Percentiles rank a stretch among this genome's conserved stretches.
These are phyloP conservation scores for Entomyzon cyanotis DNA, from an alignment of 2,113 vertebrate species.

Conservation along the genomic window DNA sequence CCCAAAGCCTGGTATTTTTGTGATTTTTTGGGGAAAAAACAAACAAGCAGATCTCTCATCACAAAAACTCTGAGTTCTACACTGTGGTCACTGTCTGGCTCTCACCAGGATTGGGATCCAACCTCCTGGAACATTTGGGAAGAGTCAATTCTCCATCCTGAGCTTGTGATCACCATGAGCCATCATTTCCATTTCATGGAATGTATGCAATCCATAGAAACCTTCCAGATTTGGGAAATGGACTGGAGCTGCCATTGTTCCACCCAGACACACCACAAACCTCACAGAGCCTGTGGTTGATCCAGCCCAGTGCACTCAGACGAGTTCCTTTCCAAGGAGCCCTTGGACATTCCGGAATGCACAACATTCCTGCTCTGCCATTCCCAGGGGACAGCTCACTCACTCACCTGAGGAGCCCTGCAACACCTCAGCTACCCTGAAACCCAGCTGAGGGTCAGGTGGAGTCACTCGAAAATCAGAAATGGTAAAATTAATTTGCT, in stretches of 20 bases:
- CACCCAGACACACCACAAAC: slow-evolving; percentile 55
- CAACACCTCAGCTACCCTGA: not conserved
- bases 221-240: slow-evolving; percentile 3
- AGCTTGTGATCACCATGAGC: not conserved
- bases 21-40: not conserved
- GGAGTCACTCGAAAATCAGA: not conserved
- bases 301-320: slow-evolving; percentile 48
- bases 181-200: not conserved
- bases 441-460: not conserved
- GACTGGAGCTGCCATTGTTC: slow-evolving; percentile 34
- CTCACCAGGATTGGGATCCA: not conserved
- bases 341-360: not conserved
- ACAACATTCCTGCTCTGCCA: not conserved
- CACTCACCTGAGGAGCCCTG: not conserved
- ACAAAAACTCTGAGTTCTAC: not conserved
- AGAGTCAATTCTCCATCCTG: not conserved
- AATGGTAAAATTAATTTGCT: not conserved
- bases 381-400: not conserved
- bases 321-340: not conserved
- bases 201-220: slow-evolving; percentile 2
- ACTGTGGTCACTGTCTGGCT: not conserved
- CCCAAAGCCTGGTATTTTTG: not conserved
- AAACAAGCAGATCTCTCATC: not conserved
- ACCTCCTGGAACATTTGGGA: fast-evolving
- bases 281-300: slow-evolving; percentile 48